Percentiles rank a stretch among this genome's conserved stretches.
Conservation (phyloP, 2,888 invertebrate genomes). For the Parnassius apollo region DNA sequence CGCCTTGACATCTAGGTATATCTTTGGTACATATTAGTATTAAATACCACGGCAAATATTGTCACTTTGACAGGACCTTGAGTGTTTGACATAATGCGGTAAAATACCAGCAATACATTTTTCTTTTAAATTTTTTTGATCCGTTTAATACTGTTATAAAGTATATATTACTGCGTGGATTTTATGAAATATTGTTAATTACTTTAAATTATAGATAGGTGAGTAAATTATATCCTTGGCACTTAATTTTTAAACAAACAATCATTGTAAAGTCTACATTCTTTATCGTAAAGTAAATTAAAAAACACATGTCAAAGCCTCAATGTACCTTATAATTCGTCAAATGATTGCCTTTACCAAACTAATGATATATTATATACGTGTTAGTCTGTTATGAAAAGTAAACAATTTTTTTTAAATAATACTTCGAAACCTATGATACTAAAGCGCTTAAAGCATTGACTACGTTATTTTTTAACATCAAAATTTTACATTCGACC, state of each 20-base stretch:
- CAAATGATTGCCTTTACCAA: no score
- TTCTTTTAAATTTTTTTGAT: conserved; percentile 32
- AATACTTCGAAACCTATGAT: no score
- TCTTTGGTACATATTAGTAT: conserved; percentile 42
- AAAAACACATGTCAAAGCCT: no score
- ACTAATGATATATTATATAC: no score
- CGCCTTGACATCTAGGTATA: conserved; percentile 56
- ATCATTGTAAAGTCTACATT: background rate
- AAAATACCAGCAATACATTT: conserved; percentile 37
- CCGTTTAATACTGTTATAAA: conserved; percentile 28
- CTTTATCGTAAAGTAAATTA: no score
- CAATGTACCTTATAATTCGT: no score
- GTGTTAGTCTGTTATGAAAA: no score
- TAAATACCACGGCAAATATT: conserved; percentile 51
- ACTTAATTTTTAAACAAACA: conserved; percentile 6
- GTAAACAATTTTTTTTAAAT: no score
- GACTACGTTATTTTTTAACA: no score
- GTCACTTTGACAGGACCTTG: conserved; percentile 50
- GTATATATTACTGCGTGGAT: conserved; percentile 21
- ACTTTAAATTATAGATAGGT: conserved; percentile 23
- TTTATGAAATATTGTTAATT: conserved; percentile 28
- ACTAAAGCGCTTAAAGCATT: no score
- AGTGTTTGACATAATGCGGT: conserved; percentile 41
- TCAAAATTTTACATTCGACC: no score
- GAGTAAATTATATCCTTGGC: conserved; percentile 8